Evolutionary conservation across 2,888 invertebrate species (phyloP), one percentile per base, ranked within the genome.

Genomic region (Eupithecia centaureata): DNA sequence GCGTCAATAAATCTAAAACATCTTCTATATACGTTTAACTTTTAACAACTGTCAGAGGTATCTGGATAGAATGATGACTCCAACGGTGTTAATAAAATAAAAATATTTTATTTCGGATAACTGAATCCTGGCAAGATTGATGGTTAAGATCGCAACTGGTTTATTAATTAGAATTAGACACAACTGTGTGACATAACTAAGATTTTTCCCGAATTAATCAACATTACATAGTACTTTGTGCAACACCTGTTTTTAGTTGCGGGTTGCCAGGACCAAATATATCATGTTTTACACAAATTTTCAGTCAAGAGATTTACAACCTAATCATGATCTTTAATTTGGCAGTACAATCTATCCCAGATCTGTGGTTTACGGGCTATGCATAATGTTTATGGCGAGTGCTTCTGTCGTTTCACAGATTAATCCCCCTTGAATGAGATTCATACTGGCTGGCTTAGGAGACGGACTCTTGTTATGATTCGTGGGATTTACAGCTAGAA

Each of bases 361-460:
- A 22, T 47, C 47, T 47, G 47, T 47, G 47, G 47, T 47, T 47
- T 47, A 47, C 47, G 47, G 47, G 4, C 47, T 47, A 47, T 47
- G 47, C 22, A 47, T 47, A 47, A 47, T 47, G 47, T 47, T 47
- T 18, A 47, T 47, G 22, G 47, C 47, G 47, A 47, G 47, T 47
- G 47, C 22, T 47, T 47, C 47, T 47, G 47, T 47, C 47, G 47
- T 47, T 47, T 42, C 42, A 3, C 42, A 18, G 10, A 42, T 42
- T 42, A 42, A 42, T 42, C 47, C 47, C 47, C 4, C 22, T 47
- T 47, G 47, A 47, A 47, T 47, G 22, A 22, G 47, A 47, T 47
- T 47, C 47, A 47, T 22, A 10, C 22, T 22, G 22, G 12, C 47
- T 47, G 47, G 22, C 22, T 22, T 22, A 47, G 47, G 22, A 47